Evolutionary conservation across 2,797 vertebrate genomes (phyloP).

Genomic region (Pseudocheirus occidentalis): DNA sequence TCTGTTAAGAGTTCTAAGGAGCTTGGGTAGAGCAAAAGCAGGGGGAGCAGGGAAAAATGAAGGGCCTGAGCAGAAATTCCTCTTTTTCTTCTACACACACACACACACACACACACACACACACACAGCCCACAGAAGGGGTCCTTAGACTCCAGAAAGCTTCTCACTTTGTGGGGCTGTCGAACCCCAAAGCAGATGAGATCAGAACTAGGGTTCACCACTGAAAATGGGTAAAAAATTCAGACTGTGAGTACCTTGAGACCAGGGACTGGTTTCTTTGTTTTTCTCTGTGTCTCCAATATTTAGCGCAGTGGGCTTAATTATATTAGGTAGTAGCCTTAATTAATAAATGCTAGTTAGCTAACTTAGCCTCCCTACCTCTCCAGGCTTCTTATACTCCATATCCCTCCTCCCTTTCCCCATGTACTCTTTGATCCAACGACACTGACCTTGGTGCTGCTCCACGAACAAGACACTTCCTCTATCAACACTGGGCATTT

Average conservation of each 20-base stretch:
- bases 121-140: neutral
- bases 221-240: neutral
- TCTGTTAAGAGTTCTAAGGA: neutral
- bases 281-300: neutral
- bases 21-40: neutral
- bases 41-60: constrained; percentile 13
- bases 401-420: neutral
- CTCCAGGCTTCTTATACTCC: neutral
- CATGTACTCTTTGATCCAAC: neutral
- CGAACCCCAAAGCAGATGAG: neutral
- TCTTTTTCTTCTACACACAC: neutral
- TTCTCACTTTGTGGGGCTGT: neutral
- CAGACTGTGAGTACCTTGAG: neutral
- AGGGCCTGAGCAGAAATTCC: neutral
- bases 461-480: neutral
- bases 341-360: neutral
- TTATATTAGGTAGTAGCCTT: neutral
- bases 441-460: neutral
- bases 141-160: neutral
- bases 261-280: neutral
- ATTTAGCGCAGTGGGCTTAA: neutral
- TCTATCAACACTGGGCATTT: neutral
- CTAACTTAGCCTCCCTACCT: neutral
- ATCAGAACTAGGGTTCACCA: neutral
- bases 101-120: no score